These are phyloP conservation scores for Ophthalmolycus amberensis DNA, from an alignment of 2,113 vertebrate species.

Conservation along the genomic window DNA sequence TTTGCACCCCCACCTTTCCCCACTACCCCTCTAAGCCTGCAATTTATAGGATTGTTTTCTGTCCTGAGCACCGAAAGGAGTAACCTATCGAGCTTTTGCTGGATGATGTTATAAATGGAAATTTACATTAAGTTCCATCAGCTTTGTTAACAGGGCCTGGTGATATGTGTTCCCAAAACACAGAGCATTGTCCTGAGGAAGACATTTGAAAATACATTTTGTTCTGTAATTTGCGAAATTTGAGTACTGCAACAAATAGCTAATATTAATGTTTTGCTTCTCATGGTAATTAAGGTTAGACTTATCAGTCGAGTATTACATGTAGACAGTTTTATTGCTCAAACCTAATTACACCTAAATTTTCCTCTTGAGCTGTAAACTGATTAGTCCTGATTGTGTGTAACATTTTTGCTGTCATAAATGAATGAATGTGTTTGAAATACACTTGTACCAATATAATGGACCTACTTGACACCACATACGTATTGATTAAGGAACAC, in stretches of 20 bases:
- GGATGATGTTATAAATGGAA: constrained; percentile 99
- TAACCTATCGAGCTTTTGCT: constrained; percentile 98
- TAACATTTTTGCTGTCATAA: background rate
- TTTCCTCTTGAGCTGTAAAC: background rate
- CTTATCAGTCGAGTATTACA: background rate
- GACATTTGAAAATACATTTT: background rate
- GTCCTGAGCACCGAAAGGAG: constrained; percentile 93
- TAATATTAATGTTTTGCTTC: background rate
- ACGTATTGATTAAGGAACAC: constrained; percentile 79
- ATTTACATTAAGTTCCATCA: constrained; percentile 89
- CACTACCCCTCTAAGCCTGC: constrained; percentile 38
- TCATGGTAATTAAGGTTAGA: background rate
- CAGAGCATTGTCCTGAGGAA: background rate
- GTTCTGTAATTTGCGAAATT: background rate
- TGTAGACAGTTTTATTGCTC: background rate
- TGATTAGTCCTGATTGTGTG: background rate
- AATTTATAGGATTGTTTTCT: constrained; percentile 47
- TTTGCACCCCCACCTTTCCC: constrained; percentile 28
- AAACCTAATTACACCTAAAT: background rate
- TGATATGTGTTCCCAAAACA: constrained; percentile 88
- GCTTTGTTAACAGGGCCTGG: constrained; percentile 90
- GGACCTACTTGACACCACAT: constrained; percentile 53
- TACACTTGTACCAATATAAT: constrained; percentile 79
- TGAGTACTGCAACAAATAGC: background rate
- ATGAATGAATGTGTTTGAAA: constrained; percentile 2